Evolutionary conservation across 2,797 vertebrate genomes (phyloP).

Genomic region (Myotis pilosus): DNA sequence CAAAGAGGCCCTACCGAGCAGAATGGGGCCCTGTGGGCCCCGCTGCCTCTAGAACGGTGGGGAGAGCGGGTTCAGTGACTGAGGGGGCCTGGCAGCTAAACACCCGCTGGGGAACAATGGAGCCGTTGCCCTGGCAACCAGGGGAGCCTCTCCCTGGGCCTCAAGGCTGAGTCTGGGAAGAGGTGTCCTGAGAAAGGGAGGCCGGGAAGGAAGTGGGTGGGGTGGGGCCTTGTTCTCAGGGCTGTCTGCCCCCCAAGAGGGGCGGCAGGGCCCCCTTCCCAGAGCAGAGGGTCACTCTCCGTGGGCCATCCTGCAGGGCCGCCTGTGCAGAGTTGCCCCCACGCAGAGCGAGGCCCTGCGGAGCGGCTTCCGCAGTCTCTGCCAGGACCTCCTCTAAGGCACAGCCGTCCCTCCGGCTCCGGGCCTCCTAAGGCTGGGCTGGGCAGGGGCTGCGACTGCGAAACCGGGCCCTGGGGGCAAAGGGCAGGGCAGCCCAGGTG

Average conservation of each 20-base stretch:
- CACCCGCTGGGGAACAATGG: slow-evolving; percentile 80
- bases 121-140: slow-evolving; percentile 78
- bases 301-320: neutral
- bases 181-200: slow-evolving; percentile 63
- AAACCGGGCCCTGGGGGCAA: neutral
- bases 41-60: slow-evolving; percentile 45
- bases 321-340: fast-evolving
- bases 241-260: neutral
- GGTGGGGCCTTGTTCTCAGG: neutral
- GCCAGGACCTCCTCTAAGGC: neutral
- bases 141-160: slow-evolving; percentile 60
- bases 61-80: slow-evolving; percentile 31
- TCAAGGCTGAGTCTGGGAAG: slow-evolving; percentile 59
- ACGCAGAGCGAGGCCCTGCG: neutral
- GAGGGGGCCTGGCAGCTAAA: slow-evolving; percentile 68
- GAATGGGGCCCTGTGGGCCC: slow-evolving; percentile 78
- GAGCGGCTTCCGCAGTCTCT: neutral
- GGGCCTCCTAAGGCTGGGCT: neutral
- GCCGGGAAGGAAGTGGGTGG: neutral
- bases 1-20: slow-evolving; percentile 70
- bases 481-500: too few species aligned
- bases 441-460: neutral
- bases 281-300: neutral
- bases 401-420: neutral
- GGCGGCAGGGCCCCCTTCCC: neutral